Conservation (phyloP, 2,113 vertebrate species). For the Cryptotis parvus region DNA sequence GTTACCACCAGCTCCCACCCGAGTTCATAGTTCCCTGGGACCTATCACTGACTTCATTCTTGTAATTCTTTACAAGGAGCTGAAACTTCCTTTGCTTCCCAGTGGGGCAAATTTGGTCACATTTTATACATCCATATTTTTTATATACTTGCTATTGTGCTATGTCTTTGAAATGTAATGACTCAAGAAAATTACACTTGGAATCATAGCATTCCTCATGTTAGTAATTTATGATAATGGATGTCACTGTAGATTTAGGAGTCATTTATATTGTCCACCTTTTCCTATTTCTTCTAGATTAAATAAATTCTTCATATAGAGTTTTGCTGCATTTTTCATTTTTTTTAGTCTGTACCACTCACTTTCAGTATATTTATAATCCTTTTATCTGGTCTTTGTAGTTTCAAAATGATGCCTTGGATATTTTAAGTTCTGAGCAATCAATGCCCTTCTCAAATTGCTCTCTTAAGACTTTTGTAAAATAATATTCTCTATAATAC, state of each 20-base stretch:
- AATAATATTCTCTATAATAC: constrained; percentile 72
- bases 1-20: neutral
- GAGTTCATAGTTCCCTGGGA: neutral
- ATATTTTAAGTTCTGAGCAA: constrained; percentile 83
- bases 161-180: constrained; percentile 80
- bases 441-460: constrained; percentile 82
- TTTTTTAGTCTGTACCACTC: constrained; percentile 79
- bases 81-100: constrained; percentile 64
- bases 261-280: constrained; percentile 75
- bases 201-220: constrained; percentile 71
- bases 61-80: constrained; percentile 1
- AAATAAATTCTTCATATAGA: constrained; percentile 76
- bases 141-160: constrained; percentile 72
- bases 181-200: constrained; percentile 73
- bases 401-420: constrained; percentile 81
- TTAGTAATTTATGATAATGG: constrained; percentile 80
- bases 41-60: neutral
- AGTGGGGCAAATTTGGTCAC: constrained; percentile 17
- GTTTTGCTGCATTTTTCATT: constrained; percentile 74
- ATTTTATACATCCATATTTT: constrained; percentile 63
- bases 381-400: constrained; percentile 78
- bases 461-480: constrained; percentile 69
- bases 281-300: constrained; percentile 80
- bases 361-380: constrained; percentile 81
- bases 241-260: constrained; percentile 77